phyloP scores from a whole-genome alignment of 2,113 vertebrate species.

The Tonatia bakeri region DNA sequence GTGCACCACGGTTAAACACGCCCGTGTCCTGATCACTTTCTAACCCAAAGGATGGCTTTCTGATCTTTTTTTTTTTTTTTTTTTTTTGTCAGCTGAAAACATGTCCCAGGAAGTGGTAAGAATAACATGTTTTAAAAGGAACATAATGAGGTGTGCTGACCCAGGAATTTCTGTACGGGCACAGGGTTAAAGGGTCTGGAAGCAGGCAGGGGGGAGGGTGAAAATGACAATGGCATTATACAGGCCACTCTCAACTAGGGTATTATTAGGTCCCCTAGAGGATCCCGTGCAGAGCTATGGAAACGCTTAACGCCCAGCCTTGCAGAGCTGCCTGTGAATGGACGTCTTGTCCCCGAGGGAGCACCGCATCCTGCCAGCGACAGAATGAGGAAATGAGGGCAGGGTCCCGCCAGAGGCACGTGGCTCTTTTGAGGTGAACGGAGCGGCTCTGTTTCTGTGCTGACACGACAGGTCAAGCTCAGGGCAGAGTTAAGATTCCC shows the following conservation, averaged over 20 bases:
- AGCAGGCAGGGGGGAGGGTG: not conserved
- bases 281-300: not conserved
- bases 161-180: not conserved
- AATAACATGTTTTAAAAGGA: not conserved
- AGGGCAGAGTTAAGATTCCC: not conserved
- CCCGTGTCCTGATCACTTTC: not conserved
- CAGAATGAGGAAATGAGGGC: not conserved
- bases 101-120: not conserved
- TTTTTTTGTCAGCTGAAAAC: too few species aligned
- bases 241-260: not conserved
- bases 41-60: not conserved
- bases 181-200: not conserved
- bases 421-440: too few species aligned
- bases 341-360: not conserved
- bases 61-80: not conserved
- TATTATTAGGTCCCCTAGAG: not conserved
- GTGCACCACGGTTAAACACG: fast-evolving
- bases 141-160: not conserved
- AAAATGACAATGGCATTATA: not conserved
- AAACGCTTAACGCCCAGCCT: not conserved
- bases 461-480: not conserved
- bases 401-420: not conserved
- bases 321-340: not conserved
- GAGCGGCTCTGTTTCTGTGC: not conserved
- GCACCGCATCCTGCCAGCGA: not conserved